phyloP scores from a whole-genome alignment of 2,797 vertebrate genomes.

The Rhinogobio ventralis region DNA sequence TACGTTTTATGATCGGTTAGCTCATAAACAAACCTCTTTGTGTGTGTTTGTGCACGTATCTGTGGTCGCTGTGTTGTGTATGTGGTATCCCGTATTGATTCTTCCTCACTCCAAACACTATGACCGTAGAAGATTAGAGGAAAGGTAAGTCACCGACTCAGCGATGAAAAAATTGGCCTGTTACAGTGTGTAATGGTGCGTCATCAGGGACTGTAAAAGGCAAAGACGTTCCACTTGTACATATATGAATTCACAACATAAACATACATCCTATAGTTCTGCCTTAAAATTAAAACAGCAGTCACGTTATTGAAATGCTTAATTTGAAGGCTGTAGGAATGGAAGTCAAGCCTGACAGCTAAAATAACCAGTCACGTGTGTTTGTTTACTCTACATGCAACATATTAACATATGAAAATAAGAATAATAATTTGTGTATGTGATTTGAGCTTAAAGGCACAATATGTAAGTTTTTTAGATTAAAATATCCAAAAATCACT shows the following conservation, averaged over 20 bases:
- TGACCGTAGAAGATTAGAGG: conserved; percentile 59
- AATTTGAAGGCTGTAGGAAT: background rate
- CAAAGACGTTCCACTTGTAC: background rate
- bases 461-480: too few relatives aligned
- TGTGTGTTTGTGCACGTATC: conserved; percentile 46
- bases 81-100: conserved; percentile 46
- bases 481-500: too few relatives aligned
- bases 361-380: background rate
- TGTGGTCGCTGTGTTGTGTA: conserved; percentile 22
- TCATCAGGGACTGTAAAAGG: conserved; percentile 1
- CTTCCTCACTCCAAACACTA: conserved; percentile 49
- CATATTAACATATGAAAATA: too few relatives aligned
- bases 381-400: background rate
- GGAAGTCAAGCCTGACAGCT: background rate
- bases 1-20: background rate
- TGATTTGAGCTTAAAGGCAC: background rate
- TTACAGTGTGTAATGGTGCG: conserved; percentile 19
- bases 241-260: conserved; percentile 6
- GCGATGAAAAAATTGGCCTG: background rate
- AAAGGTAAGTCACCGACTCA: conserved; percentile 59
- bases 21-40: conserved; percentile 45
- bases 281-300: background rate
- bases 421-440: too few relatives aligned
- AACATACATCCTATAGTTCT: conserved; percentile 4
- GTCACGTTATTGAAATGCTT: background rate